Evolutionary conservation across 2,888 invertebrate species (phyloP), one percentile per base, ranked within the genome.

Genomic region (Nineta flava): DNA sequence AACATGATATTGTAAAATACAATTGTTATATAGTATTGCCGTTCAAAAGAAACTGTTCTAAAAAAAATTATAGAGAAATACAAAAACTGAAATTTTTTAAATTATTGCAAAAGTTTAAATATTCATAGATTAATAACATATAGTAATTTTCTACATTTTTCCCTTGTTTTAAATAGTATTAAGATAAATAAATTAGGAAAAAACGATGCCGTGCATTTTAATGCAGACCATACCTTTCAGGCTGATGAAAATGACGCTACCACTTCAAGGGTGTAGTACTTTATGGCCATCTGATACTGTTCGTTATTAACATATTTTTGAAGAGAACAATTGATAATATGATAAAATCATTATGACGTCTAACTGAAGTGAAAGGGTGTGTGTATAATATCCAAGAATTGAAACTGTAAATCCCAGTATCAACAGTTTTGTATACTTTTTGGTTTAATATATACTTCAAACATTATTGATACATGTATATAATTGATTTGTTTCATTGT

Each of bases 21-120:
- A 53, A 48, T 49, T 50, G 50, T 48, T 43, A 43, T 43, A 43
- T 43, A 43, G 17, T 43, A 43, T 43, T 16, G 17, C 50, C 52
- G 52, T 54, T 54, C 51, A 53, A 53, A 54, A 53, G 53, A 53
- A 53, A 52, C 48, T 38, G 54, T 54, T 53, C 52, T 52, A 51
- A 54, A 54, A 54, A 53, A 53, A 54, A 50, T 50, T 51, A 51
- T 54, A 53, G 49, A 54, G 53, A 54, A 54, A 53, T 50, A 19
- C 48, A 53, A 54, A 53, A 53, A 52, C 51, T 54, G 54, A 40
- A 45, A 45, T 53, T 53, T 53, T 51, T 48, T 9, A 16, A 50
- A 54, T 50, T 54, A 50, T 53, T 53, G 52, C 43, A 52, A 16
- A 43, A 43, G 43, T 43, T 43, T 43, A 43, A 16, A 43, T 43